phyloP scores from a whole-genome alignment of 2,888 invertebrate species.

The Lapara coniferarum region DNA sequence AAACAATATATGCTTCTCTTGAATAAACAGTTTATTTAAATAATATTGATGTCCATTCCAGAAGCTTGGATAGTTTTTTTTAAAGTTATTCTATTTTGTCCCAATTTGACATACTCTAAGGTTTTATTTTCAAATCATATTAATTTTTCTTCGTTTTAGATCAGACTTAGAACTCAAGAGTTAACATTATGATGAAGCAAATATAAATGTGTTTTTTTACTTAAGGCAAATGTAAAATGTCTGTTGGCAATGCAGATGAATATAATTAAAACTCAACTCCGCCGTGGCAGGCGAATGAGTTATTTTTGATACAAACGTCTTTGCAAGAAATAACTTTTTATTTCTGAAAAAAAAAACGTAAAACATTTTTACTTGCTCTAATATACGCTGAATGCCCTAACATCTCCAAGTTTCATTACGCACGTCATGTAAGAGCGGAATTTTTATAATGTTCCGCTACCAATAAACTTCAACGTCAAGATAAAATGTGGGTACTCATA shows the following conservation, averaged over 20 bases:
- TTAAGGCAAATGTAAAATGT: conserved; percentile 41
- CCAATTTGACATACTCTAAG: no score
- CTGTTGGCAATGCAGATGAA: conserved; percentile 53
- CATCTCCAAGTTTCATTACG: conserved; percentile 13
- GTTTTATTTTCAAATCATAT: no score
- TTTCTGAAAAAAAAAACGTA: neutral
- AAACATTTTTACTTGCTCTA: conserved; percentile 12
- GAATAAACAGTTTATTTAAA: no score
- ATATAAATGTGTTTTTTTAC: conserved; percentile 19
- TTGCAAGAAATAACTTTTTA: conserved; percentile 30
- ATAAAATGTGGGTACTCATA: neutral
- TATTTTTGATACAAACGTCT: conserved; percentile 48
- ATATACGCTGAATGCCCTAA: conserved; percentile 1
- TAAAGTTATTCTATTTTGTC: no score
- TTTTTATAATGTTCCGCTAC: conserved; percentile 13
- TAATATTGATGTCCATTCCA: no score
- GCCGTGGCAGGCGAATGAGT: conserved; percentile 42
- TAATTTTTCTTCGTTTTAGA: no score
- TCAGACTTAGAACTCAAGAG: no score
- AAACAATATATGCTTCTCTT: no score
- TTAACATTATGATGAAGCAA: neutral
- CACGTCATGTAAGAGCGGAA: conserved; percentile 1
- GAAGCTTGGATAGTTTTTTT: no score
- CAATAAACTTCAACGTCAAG: conserved; percentile 17
- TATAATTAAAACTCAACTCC: conserved; percentile 50